Conservation (phyloP, 2,797 vertebrate genomes). For the Hyperoplus immaculatus region DNA sequence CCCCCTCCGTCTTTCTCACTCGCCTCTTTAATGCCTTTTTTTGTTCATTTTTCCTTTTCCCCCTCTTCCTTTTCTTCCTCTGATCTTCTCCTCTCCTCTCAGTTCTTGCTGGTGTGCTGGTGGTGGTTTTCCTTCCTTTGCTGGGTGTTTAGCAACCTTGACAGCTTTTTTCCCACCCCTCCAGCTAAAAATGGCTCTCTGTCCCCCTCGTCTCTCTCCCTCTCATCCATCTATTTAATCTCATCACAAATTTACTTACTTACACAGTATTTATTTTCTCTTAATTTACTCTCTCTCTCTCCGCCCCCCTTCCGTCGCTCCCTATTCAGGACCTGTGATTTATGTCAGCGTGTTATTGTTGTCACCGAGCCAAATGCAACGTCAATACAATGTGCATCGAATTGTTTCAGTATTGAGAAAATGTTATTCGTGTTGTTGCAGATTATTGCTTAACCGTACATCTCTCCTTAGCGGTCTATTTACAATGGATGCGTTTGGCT, state of each 20-base stretch:
- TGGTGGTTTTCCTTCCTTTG: conserved; percentile 51
- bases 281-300: conserved; percentile 11
- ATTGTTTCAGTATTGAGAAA: conserved; percentile 19
- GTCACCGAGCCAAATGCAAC: conserved; percentile 16
- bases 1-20: conserved; percentile 42
- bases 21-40: conserved; percentile 48
- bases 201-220: conserved; percentile 29
- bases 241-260: background rate
- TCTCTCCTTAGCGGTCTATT: background rate
- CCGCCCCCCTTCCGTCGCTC: conserved; percentile 9
- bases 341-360: conserved; percentile 18
- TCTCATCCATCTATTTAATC: conserved; percentile 18
- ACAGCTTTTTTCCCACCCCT: conserved; percentile 61
- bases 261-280: conserved; percentile 15
- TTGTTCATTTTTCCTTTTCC: conserved; percentile 36
- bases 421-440: conserved; percentile 8
- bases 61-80: conserved; percentile 46
- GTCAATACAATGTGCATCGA: conserved; percentile 3
- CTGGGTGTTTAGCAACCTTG: conserved; percentile 70
- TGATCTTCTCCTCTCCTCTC: conserved; percentile 64
- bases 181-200: conserved; percentile 57
- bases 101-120: conserved; percentile 45
- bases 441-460: conserved; percentile 1
- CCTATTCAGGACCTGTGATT: conserved; percentile 20
- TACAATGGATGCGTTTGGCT: background rate